Conservation (phyloP, 2,888 invertebrate genomes). For the Chloroclystis v-ata region DNA sequence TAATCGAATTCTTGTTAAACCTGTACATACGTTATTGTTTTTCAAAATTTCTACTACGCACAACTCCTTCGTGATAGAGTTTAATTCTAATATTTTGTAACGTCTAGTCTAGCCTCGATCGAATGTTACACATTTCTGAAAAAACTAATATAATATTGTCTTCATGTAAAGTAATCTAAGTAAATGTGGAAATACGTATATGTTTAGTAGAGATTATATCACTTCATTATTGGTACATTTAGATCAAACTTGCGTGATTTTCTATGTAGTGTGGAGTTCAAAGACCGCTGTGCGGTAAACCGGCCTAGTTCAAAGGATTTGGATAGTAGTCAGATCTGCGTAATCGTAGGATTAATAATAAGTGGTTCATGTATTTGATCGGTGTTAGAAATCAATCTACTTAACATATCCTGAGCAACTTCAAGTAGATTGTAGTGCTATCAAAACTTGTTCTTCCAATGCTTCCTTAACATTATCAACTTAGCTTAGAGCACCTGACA, state of each 20-base stretch:
- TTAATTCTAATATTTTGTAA: slow-evolving; percentile 47
- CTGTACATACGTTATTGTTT: slow-evolving; percentile 55
- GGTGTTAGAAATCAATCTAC: slow-evolving; percentile 62
- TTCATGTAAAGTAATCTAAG: slow-evolving; percentile 24
- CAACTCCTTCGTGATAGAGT: slow-evolving; percentile 67
- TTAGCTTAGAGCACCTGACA: slow-evolving; percentile 57
- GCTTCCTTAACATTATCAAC: slow-evolving; percentile 50
- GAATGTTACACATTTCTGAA: slow-evolving; percentile 39
- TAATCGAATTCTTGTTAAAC: slow-evolving; percentile 43
- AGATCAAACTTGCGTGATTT: slow-evolving; percentile 11
- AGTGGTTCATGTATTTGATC: slow-evolving; percentile 45
- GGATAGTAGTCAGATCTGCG: slow-evolving; percentile 32
- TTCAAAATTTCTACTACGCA: slow-evolving; percentile 71
- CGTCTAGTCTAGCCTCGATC: slow-evolving; percentile 36
- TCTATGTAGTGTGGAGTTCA: slow-evolving; percentile 7
- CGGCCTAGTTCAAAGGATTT: slow-evolving; percentile 29
- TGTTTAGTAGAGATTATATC: slow-evolving; percentile 14
- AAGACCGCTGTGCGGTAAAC: slow-evolving; percentile 10
- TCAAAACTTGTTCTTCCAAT: slow-evolving; percentile 70
- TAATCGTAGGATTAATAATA: slow-evolving; percentile 39
- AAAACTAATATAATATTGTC: slow-evolving; percentile 34
- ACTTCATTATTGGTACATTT: slow-evolving; percentile 6
- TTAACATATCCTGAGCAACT: slow-evolving; percentile 64
- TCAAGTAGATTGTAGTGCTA: slow-evolving; percentile 40
- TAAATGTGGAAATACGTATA: slow-evolving; percentile 19